A percentile compares a stretch with the other conserved stretches of the same genome.
Conservation (phyloP, 2,888 invertebrate species). For the Urechis unicinctus region DNA sequence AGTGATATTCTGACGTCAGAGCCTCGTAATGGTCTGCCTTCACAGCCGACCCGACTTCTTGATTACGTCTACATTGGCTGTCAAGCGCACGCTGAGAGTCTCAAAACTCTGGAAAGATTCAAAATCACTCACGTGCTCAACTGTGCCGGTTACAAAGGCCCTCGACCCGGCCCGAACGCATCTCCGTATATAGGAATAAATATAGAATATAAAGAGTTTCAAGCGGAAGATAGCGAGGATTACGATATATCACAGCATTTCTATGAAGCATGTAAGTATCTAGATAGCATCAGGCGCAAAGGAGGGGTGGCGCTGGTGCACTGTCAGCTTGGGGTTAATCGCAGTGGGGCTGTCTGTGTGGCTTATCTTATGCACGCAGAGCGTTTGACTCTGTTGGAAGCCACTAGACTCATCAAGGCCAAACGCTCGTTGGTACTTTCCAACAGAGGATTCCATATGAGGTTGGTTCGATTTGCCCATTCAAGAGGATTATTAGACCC, state of each 20-base stretch:
- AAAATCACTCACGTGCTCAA: constrained; percentile 24
- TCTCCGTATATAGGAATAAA: constrained; percentile 21
- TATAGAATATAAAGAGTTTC: constrained; percentile 23
- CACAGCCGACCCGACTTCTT: constrained; percentile 17
- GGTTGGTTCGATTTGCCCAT: constrained; percentile 19
- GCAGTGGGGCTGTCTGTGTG: constrained; percentile 20
- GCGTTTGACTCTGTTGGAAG: constrained; percentile 13
- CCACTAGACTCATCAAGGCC: constrained; percentile 16
- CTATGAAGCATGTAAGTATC: constrained; percentile 16
- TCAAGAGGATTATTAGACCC: constrained; percentile 11
- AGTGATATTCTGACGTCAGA: constrained; percentile 14
- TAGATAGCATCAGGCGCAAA: constrained; percentile 11
- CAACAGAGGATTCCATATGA: constrained; percentile 19
- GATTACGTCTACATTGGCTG: constrained; percentile 21
- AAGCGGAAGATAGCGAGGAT: constrained; percentile 19
- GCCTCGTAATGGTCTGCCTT: constrained; percentile 12
- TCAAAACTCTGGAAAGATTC: constrained; percentile 13
- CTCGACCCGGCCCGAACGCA: constrained; percentile 9
- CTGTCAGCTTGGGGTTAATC: constrained; percentile 25
- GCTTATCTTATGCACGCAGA: constrained; percentile 19
- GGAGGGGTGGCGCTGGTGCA: constrained; percentile 21
- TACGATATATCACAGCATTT: constrained; percentile 25
- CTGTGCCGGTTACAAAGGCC: constrained; percentile 22
- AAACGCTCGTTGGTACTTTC: constrained; percentile 17
- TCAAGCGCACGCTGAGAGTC: constrained; percentile 21